Evolutionary conservation across 2,888 invertebrate genomes (phyloP).

Genomic region (Caenorhabditis sinica): DNA sequence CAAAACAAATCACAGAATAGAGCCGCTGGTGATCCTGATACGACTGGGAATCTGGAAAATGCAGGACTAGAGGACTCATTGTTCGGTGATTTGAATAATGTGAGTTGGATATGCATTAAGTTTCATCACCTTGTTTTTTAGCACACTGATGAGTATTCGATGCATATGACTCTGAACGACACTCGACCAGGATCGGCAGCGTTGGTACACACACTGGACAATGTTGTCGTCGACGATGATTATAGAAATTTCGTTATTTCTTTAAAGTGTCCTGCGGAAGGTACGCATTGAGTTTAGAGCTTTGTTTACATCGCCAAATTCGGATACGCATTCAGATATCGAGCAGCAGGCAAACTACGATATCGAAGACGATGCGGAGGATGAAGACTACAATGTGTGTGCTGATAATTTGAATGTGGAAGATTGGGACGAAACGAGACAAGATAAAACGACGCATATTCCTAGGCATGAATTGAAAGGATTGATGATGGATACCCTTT

Average conservation of each 20-base stretch:
- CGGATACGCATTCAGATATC: constrained; percentile 27
- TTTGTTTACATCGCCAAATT: constrained; percentile 6
- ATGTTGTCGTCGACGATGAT: constrained; percentile 26
- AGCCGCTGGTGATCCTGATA: not conserved
- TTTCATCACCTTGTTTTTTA: not conserved
- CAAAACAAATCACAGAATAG: not conserved
- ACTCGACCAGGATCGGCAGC: constrained; percentile 23
- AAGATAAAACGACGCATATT: constrained; percentile 59
- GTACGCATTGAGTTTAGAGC: not conserved
- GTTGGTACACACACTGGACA: constrained; percentile 27
- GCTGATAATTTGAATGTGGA: constrained; percentile 55
- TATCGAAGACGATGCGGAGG: constrained; percentile 58
- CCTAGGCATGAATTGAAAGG: constrained; percentile 56
- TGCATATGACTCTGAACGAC: constrained; percentile 40
- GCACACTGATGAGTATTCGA: not conserved
- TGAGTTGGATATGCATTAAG: not conserved
- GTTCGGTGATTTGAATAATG: constrained; percentile 6
- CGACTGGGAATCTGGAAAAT: not conserved
- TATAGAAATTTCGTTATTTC: constrained; percentile 51
- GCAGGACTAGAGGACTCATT: not conserved
- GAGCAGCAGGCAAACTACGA: constrained; percentile 1
- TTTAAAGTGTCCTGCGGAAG: constrained; percentile 24
- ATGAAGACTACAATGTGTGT: constrained; percentile 60
- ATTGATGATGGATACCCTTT: constrained; percentile 54
- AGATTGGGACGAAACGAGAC: constrained; percentile 56